Percentiles rank a stretch among this genome's conserved stretches.
Evolutionary conservation across 2,113 vertebrate genomes (phyloP).

Genomic region (Barnardius zonarius): DNA sequence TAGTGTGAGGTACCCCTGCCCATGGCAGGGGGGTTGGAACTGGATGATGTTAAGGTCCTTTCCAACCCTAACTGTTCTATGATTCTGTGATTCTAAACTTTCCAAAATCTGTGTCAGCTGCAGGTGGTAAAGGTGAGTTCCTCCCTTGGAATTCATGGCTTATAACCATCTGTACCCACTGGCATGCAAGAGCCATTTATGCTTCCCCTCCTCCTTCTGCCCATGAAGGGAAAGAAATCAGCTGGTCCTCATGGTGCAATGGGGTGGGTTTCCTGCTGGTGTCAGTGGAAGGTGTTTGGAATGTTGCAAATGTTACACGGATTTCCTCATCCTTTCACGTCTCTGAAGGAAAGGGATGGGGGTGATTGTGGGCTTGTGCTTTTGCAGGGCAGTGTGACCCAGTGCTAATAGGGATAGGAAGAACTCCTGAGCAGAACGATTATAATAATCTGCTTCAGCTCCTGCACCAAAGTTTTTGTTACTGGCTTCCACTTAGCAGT

Average conservation of each 20-base stretch:
- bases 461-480: background rate
- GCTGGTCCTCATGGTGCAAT: fast-evolving
- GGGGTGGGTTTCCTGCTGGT: background rate
- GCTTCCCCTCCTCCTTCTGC: background rate
- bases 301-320: fast-evolving
- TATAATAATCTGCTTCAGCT: background rate
- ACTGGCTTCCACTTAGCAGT: background rate
- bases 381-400: background rate
- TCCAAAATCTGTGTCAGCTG: background rate
- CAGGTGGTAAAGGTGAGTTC: background rate
- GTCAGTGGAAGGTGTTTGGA: fast-evolving
- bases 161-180: fast-evolving
- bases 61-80: too few relatives aligned
- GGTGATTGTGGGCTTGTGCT: background rate
- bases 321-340: background rate
- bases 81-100: background rate
- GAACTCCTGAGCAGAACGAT: background rate
- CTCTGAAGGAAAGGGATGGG: fast-evolving
- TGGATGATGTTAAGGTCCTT: too few relatives aligned
- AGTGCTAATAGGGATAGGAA: background rate
- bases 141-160: background rate
- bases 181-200: fast-evolving
- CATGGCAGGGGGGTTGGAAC: too few relatives aligned
- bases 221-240: background rate
- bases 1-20: too few relatives aligned